These are phyloP conservation scores for Carollia perspicillata DNA, from an alignment of 2,113 vertebrate genomes.

Conservation along the genomic window DNA sequence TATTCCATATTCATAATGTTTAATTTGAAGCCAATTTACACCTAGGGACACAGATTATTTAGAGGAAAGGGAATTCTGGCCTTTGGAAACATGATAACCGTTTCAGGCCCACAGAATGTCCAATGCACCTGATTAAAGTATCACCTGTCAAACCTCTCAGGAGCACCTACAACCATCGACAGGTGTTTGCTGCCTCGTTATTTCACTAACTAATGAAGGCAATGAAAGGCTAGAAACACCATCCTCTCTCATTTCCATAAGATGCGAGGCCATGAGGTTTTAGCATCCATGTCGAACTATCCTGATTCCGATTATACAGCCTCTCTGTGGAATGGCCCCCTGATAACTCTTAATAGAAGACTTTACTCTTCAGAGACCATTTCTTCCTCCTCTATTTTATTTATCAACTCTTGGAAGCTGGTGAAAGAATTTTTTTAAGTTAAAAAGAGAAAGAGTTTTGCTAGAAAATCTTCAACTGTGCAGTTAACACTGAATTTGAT, in stretches of 20 bases:
- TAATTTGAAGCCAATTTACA: not conserved
- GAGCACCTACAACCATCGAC: not conserved
- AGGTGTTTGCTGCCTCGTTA: not conserved
- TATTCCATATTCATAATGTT: not conserved
- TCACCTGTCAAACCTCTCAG: not conserved
- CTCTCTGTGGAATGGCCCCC: not conserved
- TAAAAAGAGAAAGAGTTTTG: conserved; percentile 70
- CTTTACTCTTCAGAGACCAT: not conserved
- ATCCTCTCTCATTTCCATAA: not conserved
- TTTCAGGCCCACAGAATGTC: not conserved
- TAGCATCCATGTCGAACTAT: not conserved
- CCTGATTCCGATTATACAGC: not conserved
- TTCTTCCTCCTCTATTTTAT: conserved; percentile 19
- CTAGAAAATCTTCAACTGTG: conserved; percentile 69
- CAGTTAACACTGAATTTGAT: conserved; percentile 73
- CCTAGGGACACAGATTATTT: not conserved
- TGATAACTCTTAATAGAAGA: not conserved
- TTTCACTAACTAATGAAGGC: not conserved
- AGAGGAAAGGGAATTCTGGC: not conserved
- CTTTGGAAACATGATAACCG: not conserved
- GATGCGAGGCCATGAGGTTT: not conserved
- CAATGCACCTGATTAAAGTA: not conserved
- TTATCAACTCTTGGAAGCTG: conserved; percentile 50
- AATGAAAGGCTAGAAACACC: not conserved
- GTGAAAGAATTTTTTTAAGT: conserved; percentile 60